These are phyloP conservation scores for Cephus pygmeus DNA, from an alignment of 2,888 invertebrate genomes.

Conservation along the genomic window DNA sequence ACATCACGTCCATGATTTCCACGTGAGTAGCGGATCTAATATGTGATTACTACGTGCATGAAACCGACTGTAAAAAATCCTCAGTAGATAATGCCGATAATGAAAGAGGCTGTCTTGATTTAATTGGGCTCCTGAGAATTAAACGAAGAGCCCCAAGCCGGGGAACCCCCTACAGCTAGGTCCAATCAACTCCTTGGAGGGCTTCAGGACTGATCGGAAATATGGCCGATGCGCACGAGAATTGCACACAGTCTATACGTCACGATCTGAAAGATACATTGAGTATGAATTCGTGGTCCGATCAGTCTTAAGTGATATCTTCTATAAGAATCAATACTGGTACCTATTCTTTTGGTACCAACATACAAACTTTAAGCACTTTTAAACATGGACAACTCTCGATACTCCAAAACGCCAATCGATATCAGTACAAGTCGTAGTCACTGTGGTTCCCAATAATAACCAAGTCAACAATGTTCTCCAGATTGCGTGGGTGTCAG, in stretches of 20 bases:
- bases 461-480: not conserved
- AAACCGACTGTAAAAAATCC: conserved; percentile 46
- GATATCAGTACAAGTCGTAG: not conserved
- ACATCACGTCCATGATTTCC: not conserved
- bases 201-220: conserved; percentile 46
- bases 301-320: not conserved
- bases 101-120: conserved; percentile 46
- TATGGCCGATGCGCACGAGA: conserved; percentile 51
- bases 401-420: not conserved
- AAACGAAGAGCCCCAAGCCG: conserved; percentile 34
- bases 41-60: not conserved
- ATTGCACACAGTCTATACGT: conserved; percentile 26
- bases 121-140: conserved; percentile 54
- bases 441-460: not conserved
- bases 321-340: not conserved
- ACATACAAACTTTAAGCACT: not conserved
- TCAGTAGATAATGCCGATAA: conserved; percentile 57
- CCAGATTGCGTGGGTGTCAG: not conserved
- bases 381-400: not conserved
- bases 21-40: not conserved
- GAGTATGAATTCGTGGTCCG: not conserved
- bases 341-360: not conserved
- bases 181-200: conserved; percentile 48
- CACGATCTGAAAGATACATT: conserved; percentile 10
- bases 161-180: conserved; percentile 49